Conservation (phyloP, 2,888 invertebrate species). For the Tetragnatha montana region DNA sequence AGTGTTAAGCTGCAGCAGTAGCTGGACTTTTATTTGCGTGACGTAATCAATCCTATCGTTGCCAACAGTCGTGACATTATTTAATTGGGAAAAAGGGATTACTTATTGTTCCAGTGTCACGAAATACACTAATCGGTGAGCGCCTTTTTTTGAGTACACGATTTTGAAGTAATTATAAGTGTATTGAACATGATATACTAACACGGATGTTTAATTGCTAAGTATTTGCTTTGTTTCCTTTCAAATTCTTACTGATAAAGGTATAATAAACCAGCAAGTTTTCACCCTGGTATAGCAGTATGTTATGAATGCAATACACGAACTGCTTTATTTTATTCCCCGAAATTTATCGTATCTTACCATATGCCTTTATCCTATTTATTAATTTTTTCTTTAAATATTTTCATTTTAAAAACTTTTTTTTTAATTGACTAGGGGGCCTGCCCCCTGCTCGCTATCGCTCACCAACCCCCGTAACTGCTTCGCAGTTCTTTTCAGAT, state of each 20-base stretch:
- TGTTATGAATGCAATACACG: too few species aligned
- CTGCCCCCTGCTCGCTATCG: too few species aligned
- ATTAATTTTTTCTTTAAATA: too few species aligned
- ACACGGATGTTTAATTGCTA: background rate
- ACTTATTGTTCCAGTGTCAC: conserved; percentile 30
- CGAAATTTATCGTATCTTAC: too few species aligned
- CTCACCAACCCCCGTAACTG: too few species aligned
- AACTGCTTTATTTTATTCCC: too few species aligned
- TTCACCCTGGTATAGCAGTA: too few species aligned
- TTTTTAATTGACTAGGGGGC: too few species aligned
- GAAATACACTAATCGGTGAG: conserved; percentile 19
- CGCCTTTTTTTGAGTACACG: conserved; percentile 13
- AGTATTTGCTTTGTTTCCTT: background rate
- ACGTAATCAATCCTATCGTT: conserved; percentile 32
- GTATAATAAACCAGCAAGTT: too few species aligned
- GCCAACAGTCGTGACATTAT: conserved; percentile 43
- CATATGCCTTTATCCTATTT: too few species aligned
- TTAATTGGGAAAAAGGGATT: conserved; percentile 50
- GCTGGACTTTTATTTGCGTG: conserved; percentile 25
- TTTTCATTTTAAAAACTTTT: too few species aligned
- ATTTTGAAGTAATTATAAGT: conserved; percentile 32
- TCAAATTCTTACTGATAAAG: background rate
- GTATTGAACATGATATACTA: background rate
- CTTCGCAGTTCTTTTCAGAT: too few species aligned
- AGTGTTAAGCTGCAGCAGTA: conserved; percentile 1